Conservation (phyloP, 2,797 vertebrate species). For the Urocyon cinereoargenteus region DNA sequence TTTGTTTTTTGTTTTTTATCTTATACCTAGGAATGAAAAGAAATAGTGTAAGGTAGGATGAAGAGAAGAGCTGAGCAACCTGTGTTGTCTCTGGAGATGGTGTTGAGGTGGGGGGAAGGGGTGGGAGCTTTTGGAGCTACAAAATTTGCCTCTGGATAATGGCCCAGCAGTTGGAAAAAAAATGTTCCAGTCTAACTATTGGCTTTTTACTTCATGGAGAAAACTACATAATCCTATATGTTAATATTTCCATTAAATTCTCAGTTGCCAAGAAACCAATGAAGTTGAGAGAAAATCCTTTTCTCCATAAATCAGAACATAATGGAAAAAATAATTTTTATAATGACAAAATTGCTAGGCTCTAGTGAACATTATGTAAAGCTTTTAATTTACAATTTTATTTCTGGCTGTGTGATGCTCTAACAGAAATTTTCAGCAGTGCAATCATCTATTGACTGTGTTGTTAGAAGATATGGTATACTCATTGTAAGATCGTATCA, state of each 20-base stretch:
- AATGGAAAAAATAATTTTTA: constrained; percentile 58
- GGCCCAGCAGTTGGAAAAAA: neutral
- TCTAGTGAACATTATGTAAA: constrained; percentile 25
- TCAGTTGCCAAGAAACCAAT: constrained; percentile 47
- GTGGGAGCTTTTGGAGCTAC: neutral
- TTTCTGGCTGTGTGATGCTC: constrained; percentile 35
- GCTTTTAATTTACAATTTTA: constrained; percentile 63
- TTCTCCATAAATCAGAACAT: constrained; percentile 48
- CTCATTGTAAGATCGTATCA: neutral
- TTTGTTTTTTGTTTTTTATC: neutral
- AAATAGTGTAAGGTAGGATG: neutral
- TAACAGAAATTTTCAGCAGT: neutral
- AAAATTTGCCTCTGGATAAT: neutral
- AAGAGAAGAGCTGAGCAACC: neutral
- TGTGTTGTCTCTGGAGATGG: neutral
- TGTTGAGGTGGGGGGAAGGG: neutral
- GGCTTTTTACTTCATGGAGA: constrained; percentile 25
- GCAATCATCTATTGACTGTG: neutral
- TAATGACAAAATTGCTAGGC: constrained; percentile 68
- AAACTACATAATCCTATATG: neutral
- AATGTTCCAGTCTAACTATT: neutral
- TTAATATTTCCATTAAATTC: constrained; percentile 57
- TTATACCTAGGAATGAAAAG: neutral
- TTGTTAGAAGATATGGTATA: neutral
- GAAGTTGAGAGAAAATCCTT: constrained; percentile 12